phyloP scores from a whole-genome alignment of 2,888 invertebrate genomes.

The Salticus scenicus region DNA sequence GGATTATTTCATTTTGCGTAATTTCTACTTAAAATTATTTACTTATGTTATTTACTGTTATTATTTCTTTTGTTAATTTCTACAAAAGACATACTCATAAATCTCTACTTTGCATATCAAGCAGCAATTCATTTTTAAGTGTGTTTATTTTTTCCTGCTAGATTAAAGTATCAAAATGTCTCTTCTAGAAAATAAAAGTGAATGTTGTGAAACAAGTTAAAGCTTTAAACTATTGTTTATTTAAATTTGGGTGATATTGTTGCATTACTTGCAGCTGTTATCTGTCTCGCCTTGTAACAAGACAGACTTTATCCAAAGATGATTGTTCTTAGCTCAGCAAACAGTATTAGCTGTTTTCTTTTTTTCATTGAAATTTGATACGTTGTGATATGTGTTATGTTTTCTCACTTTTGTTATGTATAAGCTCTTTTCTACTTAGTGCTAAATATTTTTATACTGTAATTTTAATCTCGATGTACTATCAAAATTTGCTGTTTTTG shows the following conservation, averaged over 20 bases:
- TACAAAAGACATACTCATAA: not conserved
- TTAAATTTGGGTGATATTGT: not conserved
- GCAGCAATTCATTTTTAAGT: not conserved
- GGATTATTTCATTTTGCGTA: slow-evolving; percentile 42
- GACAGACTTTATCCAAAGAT: slow-evolving; percentile 48
- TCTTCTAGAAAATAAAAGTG: not conserved
- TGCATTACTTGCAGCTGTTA: slow-evolving; percentile 39
- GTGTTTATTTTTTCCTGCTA: not conserved
- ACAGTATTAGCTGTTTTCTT: too few species aligned
- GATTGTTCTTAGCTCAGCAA: slow-evolving; percentile 41
- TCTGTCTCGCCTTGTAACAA: slow-evolving; percentile 9
- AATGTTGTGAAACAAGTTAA: not conserved
- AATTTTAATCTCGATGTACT: too few species aligned
- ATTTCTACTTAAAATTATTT: slow-evolving; percentile 65
- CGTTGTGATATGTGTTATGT: not conserved
- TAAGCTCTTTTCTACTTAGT: too few species aligned
- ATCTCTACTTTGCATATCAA: not conserved
- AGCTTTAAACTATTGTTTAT: not conserved
- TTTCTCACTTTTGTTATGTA: not conserved
- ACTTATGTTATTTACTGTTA: slow-evolving; percentile 45
- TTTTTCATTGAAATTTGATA: too few species aligned
- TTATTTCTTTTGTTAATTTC: slow-evolving; percentile 32
- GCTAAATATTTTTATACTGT: too few species aligned
- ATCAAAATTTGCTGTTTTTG: too few species aligned
- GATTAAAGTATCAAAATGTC: not conserved